Conservation (phyloP, 2,113 vertebrate species). For the Camelus bactrianus region DNA sequence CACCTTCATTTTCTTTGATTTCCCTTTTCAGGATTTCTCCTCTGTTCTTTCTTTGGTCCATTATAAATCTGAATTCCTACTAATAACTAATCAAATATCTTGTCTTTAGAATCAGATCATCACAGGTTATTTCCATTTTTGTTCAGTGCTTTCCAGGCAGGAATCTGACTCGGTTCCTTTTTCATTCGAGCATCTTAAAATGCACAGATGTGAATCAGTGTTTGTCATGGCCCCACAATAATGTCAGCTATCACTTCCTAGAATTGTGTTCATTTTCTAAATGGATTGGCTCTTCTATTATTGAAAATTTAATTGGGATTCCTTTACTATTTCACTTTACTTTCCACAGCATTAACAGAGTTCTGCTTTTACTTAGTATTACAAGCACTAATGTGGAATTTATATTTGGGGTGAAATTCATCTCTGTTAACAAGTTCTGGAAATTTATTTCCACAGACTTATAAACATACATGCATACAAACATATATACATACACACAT, state of each 20-base stretch:
- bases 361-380: background rate
- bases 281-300: background rate
- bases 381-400: background rate
- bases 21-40: background rate
- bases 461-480: background rate
- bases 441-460: background rate
- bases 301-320: background rate
- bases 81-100: background rate
- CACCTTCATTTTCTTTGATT: background rate
- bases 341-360: conserved; percentile 5
- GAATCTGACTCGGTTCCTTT: background rate
- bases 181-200: background rate
- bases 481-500: background rate
- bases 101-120: background rate
- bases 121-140: background rate
- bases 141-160: background rate
- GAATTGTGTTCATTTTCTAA: conserved; percentile 20
- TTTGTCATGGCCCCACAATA: background rate
- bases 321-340: background rate
- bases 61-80: conserved; percentile 21
- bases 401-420: background rate
- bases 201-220: background rate
- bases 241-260: background rate
- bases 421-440: background rate
- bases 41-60: background rate